Evolutionary conservation across 1,140 invertebrate species (phyloP).

Genomic region (Drosophila mayri): DNA sequence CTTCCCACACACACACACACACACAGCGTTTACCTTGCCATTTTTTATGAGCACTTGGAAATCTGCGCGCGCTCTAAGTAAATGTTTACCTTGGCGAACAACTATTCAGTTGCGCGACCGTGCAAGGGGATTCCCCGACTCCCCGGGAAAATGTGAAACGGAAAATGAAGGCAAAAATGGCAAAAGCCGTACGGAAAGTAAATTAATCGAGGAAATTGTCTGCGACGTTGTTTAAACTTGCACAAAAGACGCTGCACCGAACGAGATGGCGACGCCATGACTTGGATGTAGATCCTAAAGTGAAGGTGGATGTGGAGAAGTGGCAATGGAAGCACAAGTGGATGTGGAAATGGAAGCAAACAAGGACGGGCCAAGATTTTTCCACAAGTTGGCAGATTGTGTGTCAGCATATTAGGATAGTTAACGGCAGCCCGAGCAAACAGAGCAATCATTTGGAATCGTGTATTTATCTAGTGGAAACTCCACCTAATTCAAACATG

Average conservation of each 20-base stretch:
- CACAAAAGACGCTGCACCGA: constrained; percentile 66
- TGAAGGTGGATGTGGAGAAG: constrained; percentile 4
- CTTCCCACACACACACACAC: constrained; percentile 7
- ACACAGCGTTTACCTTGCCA: constrained; percentile 53
- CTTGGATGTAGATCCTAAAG: constrained; percentile 26
- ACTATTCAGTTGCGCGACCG: constrained; percentile 44
- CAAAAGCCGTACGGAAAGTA: constrained; percentile 76
- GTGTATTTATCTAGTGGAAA: constrained; percentile 27
- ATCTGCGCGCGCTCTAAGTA: constrained; percentile 77
- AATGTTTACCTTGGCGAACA: constrained; percentile 78
- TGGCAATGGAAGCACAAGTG: constrained; percentile 8
- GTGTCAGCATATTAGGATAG: constrained; percentile 75
- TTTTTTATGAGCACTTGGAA: constrained; percentile 78
- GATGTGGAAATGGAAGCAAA: constrained; percentile 48
- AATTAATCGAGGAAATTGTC: constrained; percentile 84
- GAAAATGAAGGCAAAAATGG: constrained; percentile 75
- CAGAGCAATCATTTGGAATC: constrained; percentile 31
- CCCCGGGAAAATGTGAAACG: constrained; percentile 60
- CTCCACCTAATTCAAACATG: constrained; percentile 22
- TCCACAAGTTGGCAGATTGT: constrained; percentile 64
- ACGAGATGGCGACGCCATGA: constrained; percentile 16
- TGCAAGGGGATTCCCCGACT: constrained; percentile 16
- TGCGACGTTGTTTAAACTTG: constrained; percentile 80
- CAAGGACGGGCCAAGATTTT: constrained; percentile 64
- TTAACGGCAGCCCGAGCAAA: constrained; percentile 44